phyloP scores from a whole-genome alignment of 53 echinoderm and acorn worm genomes.

The Echinarachnius parma region DNA sequence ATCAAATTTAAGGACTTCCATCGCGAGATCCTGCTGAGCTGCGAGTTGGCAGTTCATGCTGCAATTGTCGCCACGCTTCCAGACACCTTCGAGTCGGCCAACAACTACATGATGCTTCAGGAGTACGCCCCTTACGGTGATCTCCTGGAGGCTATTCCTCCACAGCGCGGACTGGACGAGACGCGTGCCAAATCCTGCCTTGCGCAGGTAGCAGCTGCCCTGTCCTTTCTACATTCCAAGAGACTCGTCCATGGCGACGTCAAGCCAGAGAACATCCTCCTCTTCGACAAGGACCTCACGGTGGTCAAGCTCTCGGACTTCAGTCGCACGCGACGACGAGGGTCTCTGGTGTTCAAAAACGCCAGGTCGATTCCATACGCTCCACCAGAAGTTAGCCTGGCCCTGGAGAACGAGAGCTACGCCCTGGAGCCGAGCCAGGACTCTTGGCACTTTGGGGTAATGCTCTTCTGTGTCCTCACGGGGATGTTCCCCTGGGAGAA shows the following conservation, averaged over 20 bases:
- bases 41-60: slow-evolving; percentile 65
- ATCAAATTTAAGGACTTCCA: slow-evolving; percentile 73
- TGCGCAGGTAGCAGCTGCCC: slow-evolving; percentile 73
- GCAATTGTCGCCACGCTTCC: slow-evolving; percentile 64
- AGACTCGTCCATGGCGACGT: slow-evolving; percentile 88
- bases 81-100: slow-evolving; percentile 61
- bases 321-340: slow-evolving; percentile 63
- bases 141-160: slow-evolving; percentile 83
- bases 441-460: slow-evolving; percentile 88
- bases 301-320: slow-evolving; percentile 82
- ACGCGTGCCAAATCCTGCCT: slow-evolving; percentile 76
- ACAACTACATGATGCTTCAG: slow-evolving; percentile 68
- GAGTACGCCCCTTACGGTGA: slow-evolving; percentile 89
- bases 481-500: slow-evolving; percentile 89
- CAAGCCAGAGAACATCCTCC: slow-evolving; percentile 86
- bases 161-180: slow-evolving; percentile 75
- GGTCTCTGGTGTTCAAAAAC: slow-evolving; percentile 65
- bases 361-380: slow-evolving; percentile 70
- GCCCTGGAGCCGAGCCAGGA: slow-evolving; percentile 71
- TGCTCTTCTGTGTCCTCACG: slow-evolving; percentile 79
- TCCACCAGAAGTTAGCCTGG: slow-evolving; percentile 80
- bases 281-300: slow-evolving; percentile 73
- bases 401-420: slow-evolving; percentile 76
- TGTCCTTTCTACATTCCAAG: slow-evolving; percentile 74
- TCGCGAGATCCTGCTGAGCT: slow-evolving; percentile 69